Conservation (phyloP, 2,113 vertebrate genomes). For the Opisthocomus hoazin region DNA sequence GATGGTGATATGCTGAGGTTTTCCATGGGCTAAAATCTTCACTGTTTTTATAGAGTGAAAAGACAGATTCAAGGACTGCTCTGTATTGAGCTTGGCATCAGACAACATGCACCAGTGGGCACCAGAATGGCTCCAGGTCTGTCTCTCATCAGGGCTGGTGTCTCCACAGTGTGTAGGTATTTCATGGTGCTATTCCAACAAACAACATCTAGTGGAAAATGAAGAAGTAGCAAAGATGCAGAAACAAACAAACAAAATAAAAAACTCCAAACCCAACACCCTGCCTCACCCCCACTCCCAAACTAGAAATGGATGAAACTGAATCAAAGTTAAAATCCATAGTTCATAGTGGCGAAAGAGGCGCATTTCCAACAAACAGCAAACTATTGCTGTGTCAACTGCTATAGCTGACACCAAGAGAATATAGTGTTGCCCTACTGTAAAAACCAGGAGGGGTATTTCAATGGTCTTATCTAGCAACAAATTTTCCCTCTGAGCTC, state of each 20-base stretch:
- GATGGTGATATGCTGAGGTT: not conserved
- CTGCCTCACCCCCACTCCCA: accelerated
- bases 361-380: not conserved
- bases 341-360: not conserved
- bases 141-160: not conserved
- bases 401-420: not conserved
- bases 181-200: not conserved
- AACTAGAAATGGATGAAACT: not conserved
- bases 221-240: not conserved
- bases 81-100: not conserved
- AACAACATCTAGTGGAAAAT: not conserved
- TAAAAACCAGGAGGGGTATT: not conserved
- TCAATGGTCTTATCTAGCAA: not conserved
- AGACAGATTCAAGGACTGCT: not conserved
- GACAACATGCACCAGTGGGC: not conserved
- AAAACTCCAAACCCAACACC: accelerated
- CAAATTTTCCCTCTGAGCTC: not conserved
- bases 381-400: not conserved
- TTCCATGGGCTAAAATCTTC: not conserved
- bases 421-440: not conserved
- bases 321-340: not conserved
- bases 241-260: not conserved
- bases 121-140: not conserved
- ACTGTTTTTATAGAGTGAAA: not conserved
- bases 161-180: not conserved